Conservation (phyloP, 2,113 vertebrate species). For the Pipra filicauda region DNA sequence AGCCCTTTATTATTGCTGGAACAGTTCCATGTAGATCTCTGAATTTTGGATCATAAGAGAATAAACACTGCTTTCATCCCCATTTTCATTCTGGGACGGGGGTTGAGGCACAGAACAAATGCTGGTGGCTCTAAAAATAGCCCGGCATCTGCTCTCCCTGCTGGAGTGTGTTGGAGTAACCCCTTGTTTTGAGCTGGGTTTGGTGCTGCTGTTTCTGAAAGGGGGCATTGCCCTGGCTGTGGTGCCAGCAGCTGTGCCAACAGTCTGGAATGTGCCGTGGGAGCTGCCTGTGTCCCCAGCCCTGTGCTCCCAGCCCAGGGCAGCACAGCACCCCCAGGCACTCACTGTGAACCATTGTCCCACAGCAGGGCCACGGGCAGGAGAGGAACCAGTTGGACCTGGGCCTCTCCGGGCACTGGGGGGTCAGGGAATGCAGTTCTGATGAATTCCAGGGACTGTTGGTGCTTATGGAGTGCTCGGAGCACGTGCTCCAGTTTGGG, state of each 20-base stretch:
- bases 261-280: background rate
- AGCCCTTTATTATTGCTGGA: conserved; percentile 3
- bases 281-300: background rate
- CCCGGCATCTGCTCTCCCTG: background rate
- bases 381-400: accelerated
- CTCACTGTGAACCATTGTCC: background rate
- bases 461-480: background rate
- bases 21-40: background rate
- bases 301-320: background rate
- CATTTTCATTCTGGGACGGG: background rate
- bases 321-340: background rate
- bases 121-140: conserved; percentile 32
- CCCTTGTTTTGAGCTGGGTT: background rate
- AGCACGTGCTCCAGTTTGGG: background rate
- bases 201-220: background rate
- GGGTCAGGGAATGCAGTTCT: background rate
- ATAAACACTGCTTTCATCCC: background rate
- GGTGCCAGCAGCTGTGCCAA: conserved; percentile 13
- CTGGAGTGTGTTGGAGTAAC: background rate
- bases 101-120: background rate
- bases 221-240: background rate
- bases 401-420: background rate
- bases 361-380: no score
- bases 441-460: background rate
- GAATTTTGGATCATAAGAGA: background rate